phyloP scores from a whole-genome alignment of 2,113 vertebrate species.

The Bubalus kerabau region DNA sequence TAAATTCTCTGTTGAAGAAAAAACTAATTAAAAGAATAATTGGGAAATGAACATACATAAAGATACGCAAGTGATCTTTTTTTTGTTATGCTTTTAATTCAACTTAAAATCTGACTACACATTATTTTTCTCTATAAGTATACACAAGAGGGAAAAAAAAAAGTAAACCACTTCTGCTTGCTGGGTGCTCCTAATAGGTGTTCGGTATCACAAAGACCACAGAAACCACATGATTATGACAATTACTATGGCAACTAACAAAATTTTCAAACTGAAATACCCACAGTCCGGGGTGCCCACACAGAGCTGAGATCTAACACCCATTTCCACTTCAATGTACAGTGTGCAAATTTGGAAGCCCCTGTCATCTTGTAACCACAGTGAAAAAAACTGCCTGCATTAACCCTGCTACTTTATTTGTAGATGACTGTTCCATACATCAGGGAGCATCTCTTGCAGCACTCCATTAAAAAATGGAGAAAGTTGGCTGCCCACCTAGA shows the following conservation, averaged over 20 bases:
- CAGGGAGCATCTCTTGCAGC: neutral
- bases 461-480: slow-evolving; percentile 49
- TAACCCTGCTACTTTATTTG: slow-evolving; percentile 26
- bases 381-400: neutral
- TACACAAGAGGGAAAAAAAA: neutral
- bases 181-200: slow-evolving; percentile 39
- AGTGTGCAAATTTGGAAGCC: neutral
- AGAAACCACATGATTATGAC: slow-evolving; percentile 53
- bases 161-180: neutral
- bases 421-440: neutral
- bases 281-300: slow-evolving; percentile 53
- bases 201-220: slow-evolving; percentile 43
- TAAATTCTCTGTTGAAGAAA: slow-evolving; percentile 36
- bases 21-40: slow-evolving; percentile 31
- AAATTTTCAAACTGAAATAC: slow-evolving; percentile 54
- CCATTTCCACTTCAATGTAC: neutral
- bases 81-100: slow-evolving; percentile 6
- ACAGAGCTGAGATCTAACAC: slow-evolving; percentile 34
- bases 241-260: slow-evolving; percentile 71
- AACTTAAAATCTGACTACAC: slow-evolving; percentile 1
- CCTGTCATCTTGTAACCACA: neutral
- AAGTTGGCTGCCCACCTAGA: neutral
- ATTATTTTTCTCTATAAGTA: neutral
- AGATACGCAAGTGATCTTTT: neutral
- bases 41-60: slow-evolving; percentile 23